Evolutionary conservation across 2,888 invertebrate genomes (phyloP).

Genomic region (Candidula unifasciata): DNA sequence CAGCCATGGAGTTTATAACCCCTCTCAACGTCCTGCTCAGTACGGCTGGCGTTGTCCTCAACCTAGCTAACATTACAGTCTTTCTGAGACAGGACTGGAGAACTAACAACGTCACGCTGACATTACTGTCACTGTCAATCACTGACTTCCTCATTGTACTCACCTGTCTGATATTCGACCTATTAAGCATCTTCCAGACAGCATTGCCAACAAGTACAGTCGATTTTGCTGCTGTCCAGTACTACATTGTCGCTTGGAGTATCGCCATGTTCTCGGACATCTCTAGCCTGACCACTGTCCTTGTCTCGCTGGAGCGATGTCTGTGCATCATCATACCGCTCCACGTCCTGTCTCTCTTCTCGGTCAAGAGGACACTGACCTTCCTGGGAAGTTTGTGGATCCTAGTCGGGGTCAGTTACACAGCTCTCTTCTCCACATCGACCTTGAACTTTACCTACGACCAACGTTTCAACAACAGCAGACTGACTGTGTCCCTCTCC

Average conservation of each 20-base stretch:
- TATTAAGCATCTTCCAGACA: background rate
- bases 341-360: slow-evolving; percentile 13
- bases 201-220: background rate
- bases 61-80: background rate
- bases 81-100: slow-evolving; percentile 17
- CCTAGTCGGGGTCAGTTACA: background rate
- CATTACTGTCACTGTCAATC: slow-evolving; percentile 13
- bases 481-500: background rate
- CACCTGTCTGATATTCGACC: background rate
- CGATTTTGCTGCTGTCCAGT: background rate
- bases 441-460: background rate
- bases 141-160: background rate
- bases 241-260: slow-evolving; percentile 2
- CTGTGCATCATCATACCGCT: slow-evolving; percentile 19
- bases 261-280: slow-evolving; percentile 15
- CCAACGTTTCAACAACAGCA: background rate
- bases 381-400: background rate
- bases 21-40: background rate
- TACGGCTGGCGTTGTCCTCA: background rate
- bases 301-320: slow-evolving; percentile 19
- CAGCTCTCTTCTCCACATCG: background rate
- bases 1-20: background rate
- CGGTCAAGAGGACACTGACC: background rate
- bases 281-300: slow-evolving; percentile 20
- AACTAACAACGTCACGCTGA: slow-evolving; percentile 22